Conservation (phyloP, 2,797 vertebrate species). For the Chromis chromis region DNA sequence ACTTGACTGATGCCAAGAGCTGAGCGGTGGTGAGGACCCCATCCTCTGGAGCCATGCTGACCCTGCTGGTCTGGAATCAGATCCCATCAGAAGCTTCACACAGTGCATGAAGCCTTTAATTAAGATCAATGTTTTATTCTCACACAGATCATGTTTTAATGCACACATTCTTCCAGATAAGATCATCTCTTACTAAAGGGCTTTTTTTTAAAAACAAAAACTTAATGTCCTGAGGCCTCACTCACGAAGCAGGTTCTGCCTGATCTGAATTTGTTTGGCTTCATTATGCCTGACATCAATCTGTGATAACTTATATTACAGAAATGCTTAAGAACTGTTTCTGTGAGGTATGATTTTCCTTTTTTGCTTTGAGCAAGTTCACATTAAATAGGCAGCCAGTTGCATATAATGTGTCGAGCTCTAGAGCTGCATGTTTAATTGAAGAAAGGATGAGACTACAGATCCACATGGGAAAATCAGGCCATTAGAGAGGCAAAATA, state of each 20-base stretch:
- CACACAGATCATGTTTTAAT: constrained; percentile 35
- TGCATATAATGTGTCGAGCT: constrained; percentile 7
- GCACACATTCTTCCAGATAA: constrained; percentile 1
- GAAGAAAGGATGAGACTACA: constrained; percentile 11
- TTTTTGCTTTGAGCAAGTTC: constrained; percentile 24
- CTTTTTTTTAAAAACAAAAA: constrained; percentile 12
- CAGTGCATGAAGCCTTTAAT: constrained; percentile 33
- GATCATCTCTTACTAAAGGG: not conserved
- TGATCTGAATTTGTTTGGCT: constrained; percentile 13
- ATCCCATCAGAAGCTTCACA: constrained; percentile 29
- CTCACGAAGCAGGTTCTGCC: not conserved
- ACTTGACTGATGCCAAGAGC: constrained; percentile 39
- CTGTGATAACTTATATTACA: constrained; percentile 9
- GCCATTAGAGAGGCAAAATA: constrained; percentile 31
- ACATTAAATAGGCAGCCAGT: constrained; percentile 36
- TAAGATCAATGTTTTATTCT: constrained; percentile 31
- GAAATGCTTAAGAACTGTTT: constrained; percentile 13
- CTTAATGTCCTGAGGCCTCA: constrained; percentile 11
- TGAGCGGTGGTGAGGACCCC: constrained; percentile 36
- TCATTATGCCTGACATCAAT: constrained; percentile 19
- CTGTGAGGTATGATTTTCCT: constrained; percentile 22
- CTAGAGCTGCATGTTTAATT: constrained; percentile 43
- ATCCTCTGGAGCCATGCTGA: constrained; percentile 43
- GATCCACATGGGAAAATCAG: constrained; percentile 43
- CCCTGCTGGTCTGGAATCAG: constrained; percentile 45